These are phyloP conservation scores for Dorcus hopei DNA, from an alignment of 2,888 invertebrate species.

Conservation along the genomic window DNA sequence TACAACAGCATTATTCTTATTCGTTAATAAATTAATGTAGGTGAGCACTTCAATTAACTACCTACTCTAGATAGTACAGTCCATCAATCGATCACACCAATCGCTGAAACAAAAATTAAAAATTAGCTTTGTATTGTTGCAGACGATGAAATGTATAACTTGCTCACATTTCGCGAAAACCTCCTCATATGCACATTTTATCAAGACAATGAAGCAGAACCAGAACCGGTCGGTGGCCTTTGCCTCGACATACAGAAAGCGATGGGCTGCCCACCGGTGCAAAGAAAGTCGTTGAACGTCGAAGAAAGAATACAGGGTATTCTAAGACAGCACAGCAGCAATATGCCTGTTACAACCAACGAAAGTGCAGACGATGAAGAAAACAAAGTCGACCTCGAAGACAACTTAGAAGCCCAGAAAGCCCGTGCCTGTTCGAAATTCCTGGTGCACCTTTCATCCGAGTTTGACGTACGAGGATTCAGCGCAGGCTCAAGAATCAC, in stretches of 20 bases:
- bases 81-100: neutral
- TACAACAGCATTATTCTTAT: too few relatives aligned
- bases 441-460: conserved; percentile 59
- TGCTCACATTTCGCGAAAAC: conserved; percentile 56
- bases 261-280: conserved; percentile 33
- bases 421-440: conserved; percentile 53
- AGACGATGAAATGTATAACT: conserved; percentile 53
- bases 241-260: conserved; percentile 51
- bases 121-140: conserved; percentile 5
- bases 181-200: conserved; percentile 56
- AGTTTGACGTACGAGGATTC: conserved; percentile 54
- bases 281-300: conserved; percentile 4
- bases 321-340: neutral
- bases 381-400: conserved; percentile 35
- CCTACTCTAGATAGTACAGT: neutral
- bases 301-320: conserved; percentile 6
- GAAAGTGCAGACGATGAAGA: neutral
- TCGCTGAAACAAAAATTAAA: neutral
- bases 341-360: neutral
- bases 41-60: neutral
- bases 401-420: conserved; percentile 52
- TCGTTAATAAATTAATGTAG: too few relatives aligned
- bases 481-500: conserved; percentile 60
- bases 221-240: conserved; percentile 42
- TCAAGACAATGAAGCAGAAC: neutral